Evolutionary conservation across 2,888 invertebrate species (phyloP).

Genomic region (Selenia dentaria): DNA sequence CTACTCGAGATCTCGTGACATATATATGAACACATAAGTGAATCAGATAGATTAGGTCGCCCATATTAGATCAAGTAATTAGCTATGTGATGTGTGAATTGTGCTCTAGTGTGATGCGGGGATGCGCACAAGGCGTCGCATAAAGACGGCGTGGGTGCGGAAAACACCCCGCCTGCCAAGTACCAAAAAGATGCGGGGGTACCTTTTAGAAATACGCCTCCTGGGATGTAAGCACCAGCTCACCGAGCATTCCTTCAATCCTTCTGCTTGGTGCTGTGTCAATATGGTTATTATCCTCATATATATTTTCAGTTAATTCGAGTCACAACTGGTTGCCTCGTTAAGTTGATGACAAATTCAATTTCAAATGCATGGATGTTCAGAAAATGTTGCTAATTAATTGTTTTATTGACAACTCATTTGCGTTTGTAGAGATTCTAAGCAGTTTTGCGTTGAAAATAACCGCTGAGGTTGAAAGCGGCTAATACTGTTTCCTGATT

Average conservation of each 20-base stretch:
- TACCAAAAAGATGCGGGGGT: no score
- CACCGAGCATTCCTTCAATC: conserved; percentile 40
- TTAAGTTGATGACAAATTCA: no score
- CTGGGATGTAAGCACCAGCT: conserved; percentile 41
- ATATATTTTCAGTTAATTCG: not conserved
- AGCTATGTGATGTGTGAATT: conserved; percentile 34
- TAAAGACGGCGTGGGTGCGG: no score
- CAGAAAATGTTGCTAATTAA: no score
- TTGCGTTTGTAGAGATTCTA: no score
- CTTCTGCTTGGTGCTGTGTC: conserved; percentile 44
- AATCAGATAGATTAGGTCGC: conserved; percentile 12
- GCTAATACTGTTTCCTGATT: not conserved
- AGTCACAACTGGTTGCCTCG: no score
- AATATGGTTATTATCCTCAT: conserved; percentile 42
- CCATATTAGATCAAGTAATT: conserved; percentile 2
- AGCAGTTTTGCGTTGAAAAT: no score
- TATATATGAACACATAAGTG: conserved; percentile 20
- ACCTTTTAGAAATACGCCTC: conserved; percentile 46
- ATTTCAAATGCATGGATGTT: no score
- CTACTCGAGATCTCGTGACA: conserved; percentile 26
- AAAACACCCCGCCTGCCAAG: no score
- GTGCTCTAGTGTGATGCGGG: conserved; percentile 43
- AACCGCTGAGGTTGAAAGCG: not conserved
- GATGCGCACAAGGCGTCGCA: conserved; percentile 41
- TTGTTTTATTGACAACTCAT: no score